These are phyloP conservation scores for Pyrrhosoma nymphula DNA, from an alignment of 2,888 invertebrate species.

Conservation along the genomic window DNA sequence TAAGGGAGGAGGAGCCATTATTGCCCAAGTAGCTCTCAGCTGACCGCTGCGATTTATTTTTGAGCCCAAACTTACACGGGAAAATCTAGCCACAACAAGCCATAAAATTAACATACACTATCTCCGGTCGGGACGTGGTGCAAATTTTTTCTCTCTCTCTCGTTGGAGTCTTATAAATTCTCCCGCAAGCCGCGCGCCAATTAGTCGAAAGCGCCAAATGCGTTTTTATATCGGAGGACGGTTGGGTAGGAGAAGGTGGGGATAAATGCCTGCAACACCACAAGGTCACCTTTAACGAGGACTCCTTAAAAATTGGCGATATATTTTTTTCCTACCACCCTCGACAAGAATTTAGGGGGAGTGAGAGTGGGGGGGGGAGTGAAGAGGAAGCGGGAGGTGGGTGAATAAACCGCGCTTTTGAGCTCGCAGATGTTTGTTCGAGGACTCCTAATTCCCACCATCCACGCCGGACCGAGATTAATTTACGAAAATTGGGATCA, in stretches of 20 bases:
- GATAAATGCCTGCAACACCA: constrained; percentile 1
- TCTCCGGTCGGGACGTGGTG: not conserved
- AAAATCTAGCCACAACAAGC: not conserved
- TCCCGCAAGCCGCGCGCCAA: not conserved
- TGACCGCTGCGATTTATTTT: not conserved
- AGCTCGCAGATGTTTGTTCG: not conserved
- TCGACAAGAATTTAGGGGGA: not conserved
- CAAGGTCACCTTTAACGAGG: constrained; percentile 36
- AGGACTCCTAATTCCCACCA: not conserved
- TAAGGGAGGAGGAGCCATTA: not conserved
- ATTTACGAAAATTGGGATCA: not conserved
- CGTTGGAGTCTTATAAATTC: not conserved
- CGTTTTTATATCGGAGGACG: constrained; percentile 27
- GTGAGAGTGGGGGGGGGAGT: not conserved
- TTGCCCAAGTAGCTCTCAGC: not conserved
- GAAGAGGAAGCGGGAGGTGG: not conserved
- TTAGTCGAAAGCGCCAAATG: constrained; percentile 15
- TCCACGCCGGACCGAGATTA: not conserved
- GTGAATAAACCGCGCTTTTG: not conserved
- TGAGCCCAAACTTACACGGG: not conserved
- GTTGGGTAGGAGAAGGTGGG: not conserved
- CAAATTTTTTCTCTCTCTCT: not conserved
- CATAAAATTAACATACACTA: constrained; percentile 9
- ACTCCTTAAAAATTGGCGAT: not conserved
- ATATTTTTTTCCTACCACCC: not conserved